Conservation (phyloP, 1,140 invertebrate species). For the Monomorium pharaonis region DNA sequence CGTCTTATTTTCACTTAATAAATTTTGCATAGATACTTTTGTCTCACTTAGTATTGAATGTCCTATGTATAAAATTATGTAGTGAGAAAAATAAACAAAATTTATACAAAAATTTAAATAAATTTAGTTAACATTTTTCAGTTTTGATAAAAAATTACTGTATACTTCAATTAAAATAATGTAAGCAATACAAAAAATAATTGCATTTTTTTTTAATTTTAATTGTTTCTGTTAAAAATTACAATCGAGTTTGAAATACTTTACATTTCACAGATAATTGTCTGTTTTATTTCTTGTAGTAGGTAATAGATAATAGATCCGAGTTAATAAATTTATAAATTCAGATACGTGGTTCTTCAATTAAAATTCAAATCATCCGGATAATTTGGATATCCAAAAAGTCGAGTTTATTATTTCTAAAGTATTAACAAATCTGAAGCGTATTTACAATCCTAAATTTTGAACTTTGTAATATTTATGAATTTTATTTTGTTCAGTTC, state of each 20-base stretch:
- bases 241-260: background rate
- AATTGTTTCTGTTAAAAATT: background rate
- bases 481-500: background rate
- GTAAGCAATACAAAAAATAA: background rate
- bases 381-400: background rate
- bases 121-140: too few species aligned
- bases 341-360: background rate
- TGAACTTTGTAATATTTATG: background rate
- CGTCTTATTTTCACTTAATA: too few species aligned
- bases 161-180: background rate
- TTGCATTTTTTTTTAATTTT: background rate
- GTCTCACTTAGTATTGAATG: too few species aligned
- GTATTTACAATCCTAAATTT: background rate
- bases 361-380: background rate
- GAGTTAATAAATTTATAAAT: background rate
- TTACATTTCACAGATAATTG: background rate
- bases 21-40: too few species aligned
- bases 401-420: background rate
- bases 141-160: too few species aligned
- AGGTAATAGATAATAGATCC: background rate
- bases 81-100: too few species aligned
- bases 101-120: too few species aligned
- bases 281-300: background rate
- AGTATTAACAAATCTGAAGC: background rate
- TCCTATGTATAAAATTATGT: too few species aligned